Percentiles rank a stretch among this genome's conserved stretches.
Conservation (phyloP, 2,113 vertebrate genomes). For the Cyprinodon brontotheroides region DNA sequence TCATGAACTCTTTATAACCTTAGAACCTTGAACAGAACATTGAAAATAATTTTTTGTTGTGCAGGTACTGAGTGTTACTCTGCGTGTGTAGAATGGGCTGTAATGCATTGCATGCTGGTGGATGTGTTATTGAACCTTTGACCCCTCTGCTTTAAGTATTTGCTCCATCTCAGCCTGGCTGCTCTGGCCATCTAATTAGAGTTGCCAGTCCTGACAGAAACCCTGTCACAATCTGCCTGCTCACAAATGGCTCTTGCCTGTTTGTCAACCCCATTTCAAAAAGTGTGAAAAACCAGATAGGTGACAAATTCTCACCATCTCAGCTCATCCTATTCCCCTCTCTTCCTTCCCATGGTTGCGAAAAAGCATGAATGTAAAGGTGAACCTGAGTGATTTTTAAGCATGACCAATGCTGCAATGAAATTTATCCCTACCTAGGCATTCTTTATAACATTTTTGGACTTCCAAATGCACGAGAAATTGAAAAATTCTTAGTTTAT, state of each 20-base stretch:
- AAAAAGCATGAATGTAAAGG: constrained; percentile 31
- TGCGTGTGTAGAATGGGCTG: neutral
- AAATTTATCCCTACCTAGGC: constrained; percentile 1
- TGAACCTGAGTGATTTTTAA: constrained; percentile 36
- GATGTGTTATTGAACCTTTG: constrained; percentile 60
- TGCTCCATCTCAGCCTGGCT: constrained; percentile 46
- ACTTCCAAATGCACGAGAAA: neutral
- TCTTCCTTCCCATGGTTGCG: constrained; percentile 16
- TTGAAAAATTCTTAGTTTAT: constrained; percentile 3
- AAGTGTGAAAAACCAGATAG: constrained; percentile 68
- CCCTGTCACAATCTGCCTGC: constrained; percentile 59
- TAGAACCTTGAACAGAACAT: constrained; percentile 8
- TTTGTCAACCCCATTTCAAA: constrained; percentile 69
- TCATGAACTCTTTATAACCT: constrained; percentile 13
- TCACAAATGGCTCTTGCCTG: constrained; percentile 66
- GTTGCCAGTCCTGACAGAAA: constrained; percentile 69
- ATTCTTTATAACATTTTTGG: neutral
- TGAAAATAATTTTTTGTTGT: neutral
- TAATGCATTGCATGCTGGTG: constrained; percentile 7
- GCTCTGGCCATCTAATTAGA: constrained; percentile 69
- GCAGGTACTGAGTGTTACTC: neutral
- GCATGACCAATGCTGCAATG: constrained; percentile 1
- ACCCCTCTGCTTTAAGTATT: constrained; percentile 52
- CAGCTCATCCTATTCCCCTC: constrained; percentile 24
- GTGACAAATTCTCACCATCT: constrained; percentile 66